Conservation (phyloP, 2,113 vertebrate genomes). For the Stomatorhinus ivindoensis region DNA sequence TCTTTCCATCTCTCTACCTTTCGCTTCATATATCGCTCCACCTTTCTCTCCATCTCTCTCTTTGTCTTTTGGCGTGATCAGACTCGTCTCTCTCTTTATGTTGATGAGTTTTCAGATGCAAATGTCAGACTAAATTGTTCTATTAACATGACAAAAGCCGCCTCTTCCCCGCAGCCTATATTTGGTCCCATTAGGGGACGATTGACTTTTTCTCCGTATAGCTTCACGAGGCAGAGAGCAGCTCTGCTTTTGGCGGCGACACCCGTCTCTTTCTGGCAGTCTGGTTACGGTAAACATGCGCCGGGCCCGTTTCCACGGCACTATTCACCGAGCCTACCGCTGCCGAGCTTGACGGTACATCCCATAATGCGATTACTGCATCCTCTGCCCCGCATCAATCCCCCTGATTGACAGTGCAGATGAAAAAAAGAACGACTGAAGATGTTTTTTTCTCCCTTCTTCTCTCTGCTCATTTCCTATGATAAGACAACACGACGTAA, state of each 20-base stretch:
- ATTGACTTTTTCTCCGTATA: neutral
- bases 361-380: constrained; percentile 5
- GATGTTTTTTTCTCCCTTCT: constrained; percentile 9
- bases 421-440: constrained; percentile 16
- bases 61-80: neutral
- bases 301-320: neutral
- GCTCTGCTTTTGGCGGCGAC: neutral
- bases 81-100: neutral
- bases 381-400: constrained; percentile 12
- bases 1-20: neutral
- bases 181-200: constrained; percentile 21
- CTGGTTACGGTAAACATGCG: neutral
- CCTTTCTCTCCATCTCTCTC: neutral
- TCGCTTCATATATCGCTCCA: neutral
- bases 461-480: constrained; percentile 24
- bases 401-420: constrained; percentile 20
- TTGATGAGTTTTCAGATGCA: constrained; percentile 1
- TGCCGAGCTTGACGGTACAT: neutral
- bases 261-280: neutral
- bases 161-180: constrained; percentile 9
- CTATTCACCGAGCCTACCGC: neutral
- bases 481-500: constrained; percentile 33
- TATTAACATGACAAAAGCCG: constrained; percentile 23
- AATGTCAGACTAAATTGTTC: constrained; percentile 15
- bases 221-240: neutral